Conservation (phyloP, 2,797 vertebrate species). For the Decapterus maruadsi region DNA sequence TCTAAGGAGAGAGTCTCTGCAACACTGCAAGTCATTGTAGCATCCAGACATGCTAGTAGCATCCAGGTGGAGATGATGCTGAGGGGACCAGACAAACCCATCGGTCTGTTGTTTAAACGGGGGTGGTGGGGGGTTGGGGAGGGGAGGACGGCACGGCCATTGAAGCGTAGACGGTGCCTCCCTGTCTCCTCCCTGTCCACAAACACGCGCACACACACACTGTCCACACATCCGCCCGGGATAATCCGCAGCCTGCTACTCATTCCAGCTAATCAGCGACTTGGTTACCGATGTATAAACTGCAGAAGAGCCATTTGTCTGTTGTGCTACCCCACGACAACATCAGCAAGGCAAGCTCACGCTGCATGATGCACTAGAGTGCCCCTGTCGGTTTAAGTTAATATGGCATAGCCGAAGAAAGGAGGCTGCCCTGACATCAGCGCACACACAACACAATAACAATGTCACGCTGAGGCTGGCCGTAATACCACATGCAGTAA, state of each 20-base stretch:
- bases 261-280: slow-evolving; percentile 57
- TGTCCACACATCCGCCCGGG: slow-evolving; percentile 50
- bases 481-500: background rate
- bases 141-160: slow-evolving; percentile 6
- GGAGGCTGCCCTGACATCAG: slow-evolving; percentile 30
- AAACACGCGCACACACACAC: slow-evolving; percentile 22
- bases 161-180: slow-evolving; percentile 41
- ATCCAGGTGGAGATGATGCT: slow-evolving; percentile 54
- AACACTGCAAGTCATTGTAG: slow-evolving; percentile 81
- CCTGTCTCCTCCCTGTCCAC: slow-evolving; percentile 26
- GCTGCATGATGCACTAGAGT: slow-evolving; percentile 35
- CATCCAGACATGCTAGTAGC: slow-evolving; percentile 59
- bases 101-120: slow-evolving; percentile 21
- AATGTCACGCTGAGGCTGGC: slow-evolving; percentile 1
- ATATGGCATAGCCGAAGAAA: slow-evolving; percentile 23
- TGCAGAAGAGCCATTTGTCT: slow-evolving; percentile 30
- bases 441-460: slow-evolving; percentile 9
- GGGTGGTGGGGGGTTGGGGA: no score
- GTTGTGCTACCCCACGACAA: slow-evolving; percentile 38
- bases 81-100: slow-evolving; percentile 27
- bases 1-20: slow-evolving; percentile 22
- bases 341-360: slow-evolving; percentile 31
- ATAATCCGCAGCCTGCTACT: slow-evolving; percentile 59
- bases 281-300: slow-evolving; percentile 21
- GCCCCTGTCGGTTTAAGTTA: slow-evolving; percentile 55